Base-by-base conservation (phyloP, 2,888 invertebrate genomes). In the Dynastes hyllus region DNA sequence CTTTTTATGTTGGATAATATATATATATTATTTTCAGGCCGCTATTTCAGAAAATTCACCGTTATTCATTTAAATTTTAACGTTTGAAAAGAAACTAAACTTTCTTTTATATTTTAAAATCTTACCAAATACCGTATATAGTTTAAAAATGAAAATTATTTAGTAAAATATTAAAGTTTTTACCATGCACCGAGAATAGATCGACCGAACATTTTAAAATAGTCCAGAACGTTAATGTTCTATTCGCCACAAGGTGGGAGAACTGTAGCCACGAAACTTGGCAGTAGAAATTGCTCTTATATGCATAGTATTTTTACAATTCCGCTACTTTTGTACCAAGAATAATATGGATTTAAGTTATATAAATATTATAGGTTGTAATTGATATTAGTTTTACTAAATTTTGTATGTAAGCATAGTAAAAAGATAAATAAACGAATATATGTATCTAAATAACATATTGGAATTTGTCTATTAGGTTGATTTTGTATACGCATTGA, bases 231-330 rank as follows among this genome's bases (percentile, higher is more conserved):
- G 78, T 71, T 78, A 71, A 78, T 73, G 73, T 58, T 73, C 78
- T 71, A 67, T 77, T 53, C 78, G 61, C 78, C 78, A 73, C 70
- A 53, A 78, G 78, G 78, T 78, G 78, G 78, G 78, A 73, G 71
- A 65, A 78, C 37, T 78, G 78, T 78, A 78, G 78, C 73, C n/a
- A 16, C 66, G 65, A 51, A 65, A 78, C 78, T 78, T 78, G 78
- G 78, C 78, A 78, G 58, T 77, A 67, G 77, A 77, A 73, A 73
- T 73, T 73, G 58, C 61, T 73, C 71, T 71, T 40, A n/a, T 58
- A 16, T 58, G 29, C 22, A 29, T 50, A 29, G 29, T 13, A 29
- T 9, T 32, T 63, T 29, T 6, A 29, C 13, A 32, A 29, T 29
- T 29, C 3, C 13, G 55, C 32, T 32, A 13, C 32, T 63, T 63